Evolutionary conservation across 2,113 vertebrate species (phyloP).

Genomic region (cat (Felis catus)): DNA sequence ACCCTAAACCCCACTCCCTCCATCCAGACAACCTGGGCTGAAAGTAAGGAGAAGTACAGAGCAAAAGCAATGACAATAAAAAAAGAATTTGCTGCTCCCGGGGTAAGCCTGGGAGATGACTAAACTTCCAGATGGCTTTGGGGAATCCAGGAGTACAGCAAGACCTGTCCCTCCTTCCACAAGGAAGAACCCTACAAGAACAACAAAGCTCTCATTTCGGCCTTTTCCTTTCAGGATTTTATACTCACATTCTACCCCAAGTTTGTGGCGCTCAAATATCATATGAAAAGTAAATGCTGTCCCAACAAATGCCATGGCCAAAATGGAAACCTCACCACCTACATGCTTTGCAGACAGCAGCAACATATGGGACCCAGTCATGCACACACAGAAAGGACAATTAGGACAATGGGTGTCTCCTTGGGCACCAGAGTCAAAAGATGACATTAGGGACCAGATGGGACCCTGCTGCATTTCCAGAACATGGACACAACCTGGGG

Average conservation of each 20-base stretch:
- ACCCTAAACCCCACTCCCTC: not conserved
- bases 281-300: not conserved
- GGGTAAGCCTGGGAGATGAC: not conserved
- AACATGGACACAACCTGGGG: not conserved
- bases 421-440: not conserved
- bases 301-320: not conserved
- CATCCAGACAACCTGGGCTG: not conserved
- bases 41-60: not conserved
- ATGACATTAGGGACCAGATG: not conserved
- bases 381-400: not conserved
- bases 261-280: not conserved
- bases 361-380: accelerated
- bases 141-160: not conserved
- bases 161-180: not conserved
- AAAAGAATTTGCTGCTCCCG: accelerated
- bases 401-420: not conserved
- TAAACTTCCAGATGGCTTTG: not conserved
- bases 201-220: not conserved
- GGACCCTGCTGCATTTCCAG: not conserved
- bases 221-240: not conserved
- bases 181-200: not conserved
- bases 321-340: not conserved
- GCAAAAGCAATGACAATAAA: not conserved
- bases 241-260: not conserved
- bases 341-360: not conserved